Conservation (phyloP, 2,888 invertebrate genomes). For the Nemurella pictetii region DNA sequence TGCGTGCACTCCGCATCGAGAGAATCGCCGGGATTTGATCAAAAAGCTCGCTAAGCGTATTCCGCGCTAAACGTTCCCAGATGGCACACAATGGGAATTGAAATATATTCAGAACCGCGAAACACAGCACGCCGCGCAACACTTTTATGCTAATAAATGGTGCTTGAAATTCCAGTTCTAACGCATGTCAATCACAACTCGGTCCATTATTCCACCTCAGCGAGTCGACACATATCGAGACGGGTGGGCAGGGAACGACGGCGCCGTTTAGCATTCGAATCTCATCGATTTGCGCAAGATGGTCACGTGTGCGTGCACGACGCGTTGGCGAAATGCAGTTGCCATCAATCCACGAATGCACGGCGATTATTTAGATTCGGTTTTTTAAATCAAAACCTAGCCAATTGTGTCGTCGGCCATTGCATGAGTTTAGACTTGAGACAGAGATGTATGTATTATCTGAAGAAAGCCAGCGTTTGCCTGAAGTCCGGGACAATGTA, state of each 20-base stretch:
- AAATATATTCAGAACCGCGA: neutral
- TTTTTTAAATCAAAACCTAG: neutral
- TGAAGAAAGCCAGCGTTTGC: no score
- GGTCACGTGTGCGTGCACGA: neutral
- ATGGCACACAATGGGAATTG: neutral
- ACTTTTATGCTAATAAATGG: conserved; percentile 9
- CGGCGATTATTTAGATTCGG: neutral
- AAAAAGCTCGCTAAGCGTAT: no score
- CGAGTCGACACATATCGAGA: neutral
- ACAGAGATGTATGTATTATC: no score
- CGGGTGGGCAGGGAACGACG: neutral
- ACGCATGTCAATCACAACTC: neutral
- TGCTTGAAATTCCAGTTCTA: conserved; percentile 4
- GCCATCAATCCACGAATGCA: neutral
- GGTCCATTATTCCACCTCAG: conserved; percentile 1
- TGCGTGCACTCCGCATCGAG: no score
- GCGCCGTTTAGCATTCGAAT: neutral
- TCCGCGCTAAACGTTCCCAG: neutral
- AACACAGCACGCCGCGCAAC: neutral
- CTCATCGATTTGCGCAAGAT: neutral
- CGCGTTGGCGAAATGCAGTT: neutral
- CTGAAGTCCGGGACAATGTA: no score
- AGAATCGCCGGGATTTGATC: no score
- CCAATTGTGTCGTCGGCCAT: neutral
- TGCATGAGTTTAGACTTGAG: neutral